phyloP scores from a whole-genome alignment of 1,140 invertebrate genomes.

The Drosophila auraria region DNA sequence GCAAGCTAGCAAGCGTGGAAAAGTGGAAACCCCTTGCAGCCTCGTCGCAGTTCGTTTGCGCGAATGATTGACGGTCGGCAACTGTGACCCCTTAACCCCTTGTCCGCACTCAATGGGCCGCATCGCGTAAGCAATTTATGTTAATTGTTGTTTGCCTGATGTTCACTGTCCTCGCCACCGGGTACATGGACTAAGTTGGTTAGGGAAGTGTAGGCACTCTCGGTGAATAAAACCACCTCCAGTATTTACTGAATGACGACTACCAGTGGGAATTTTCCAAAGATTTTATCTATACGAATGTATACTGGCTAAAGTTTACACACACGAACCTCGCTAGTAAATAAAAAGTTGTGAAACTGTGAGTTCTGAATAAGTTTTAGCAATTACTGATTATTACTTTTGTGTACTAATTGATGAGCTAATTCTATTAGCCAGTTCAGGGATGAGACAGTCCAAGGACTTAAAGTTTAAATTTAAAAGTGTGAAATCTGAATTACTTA shows the following conservation, averaged over 20 bases:
- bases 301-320: not conserved
- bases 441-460: not conserved
- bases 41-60: slow-evolving; percentile 65
- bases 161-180: not conserved
- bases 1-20: slow-evolving; percentile 25
- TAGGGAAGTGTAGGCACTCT: not conserved
- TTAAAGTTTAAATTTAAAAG: not conserved
- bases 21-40: slow-evolving; percentile 26
- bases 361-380: not conserved
- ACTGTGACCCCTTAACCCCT: slow-evolving; percentile 49
- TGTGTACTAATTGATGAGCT: not conserved
- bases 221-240: not conserved
- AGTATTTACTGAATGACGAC: slow-evolving; percentile 1
- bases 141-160: slow-evolving; percentile 57
- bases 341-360: slow-evolving; percentile 6
- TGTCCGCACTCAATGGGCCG: slow-evolving; percentile 62
- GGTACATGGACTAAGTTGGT: slow-evolving; percentile 9
- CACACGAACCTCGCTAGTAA: no score
- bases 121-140: slow-evolving; percentile 71
- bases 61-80: slow-evolving; percentile 66
- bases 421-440: not conserved
- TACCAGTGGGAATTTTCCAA: slow-evolving; percentile 12
- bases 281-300: not conserved
- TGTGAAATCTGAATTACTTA: no score
- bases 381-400: not conserved